These are phyloP conservation scores for Aradophagus sp. DNA, from an alignment of 1,140 invertebrate genomes.

Conservation along the genomic window DNA sequence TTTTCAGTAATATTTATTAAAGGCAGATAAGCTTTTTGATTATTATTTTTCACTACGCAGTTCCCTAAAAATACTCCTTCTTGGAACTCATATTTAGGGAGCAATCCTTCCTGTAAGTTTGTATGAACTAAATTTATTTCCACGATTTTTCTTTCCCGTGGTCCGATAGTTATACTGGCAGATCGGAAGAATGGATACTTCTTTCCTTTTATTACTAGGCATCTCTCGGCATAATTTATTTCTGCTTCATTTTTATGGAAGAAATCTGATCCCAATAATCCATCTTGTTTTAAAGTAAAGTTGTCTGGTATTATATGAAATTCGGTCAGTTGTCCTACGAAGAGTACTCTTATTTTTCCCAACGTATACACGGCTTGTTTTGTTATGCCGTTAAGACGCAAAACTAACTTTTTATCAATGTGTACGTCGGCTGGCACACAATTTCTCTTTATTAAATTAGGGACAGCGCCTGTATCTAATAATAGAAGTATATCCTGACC, in stretches of 20 bases:
- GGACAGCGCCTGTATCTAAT: constrained; percentile 3
- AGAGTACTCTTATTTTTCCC: not conserved
- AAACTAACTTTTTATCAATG: not conserved
- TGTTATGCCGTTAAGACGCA: constrained; percentile 1
- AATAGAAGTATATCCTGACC: not conserved
- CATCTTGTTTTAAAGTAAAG: constrained; percentile 10
- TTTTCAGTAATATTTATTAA: not conserved
- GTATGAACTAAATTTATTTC: not conserved
- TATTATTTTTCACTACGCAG: not conserved
- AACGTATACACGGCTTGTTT: not conserved
- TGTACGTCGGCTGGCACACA: not conserved
- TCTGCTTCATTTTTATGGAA: not conserved
- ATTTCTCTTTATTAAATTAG: constrained; percentile 4
- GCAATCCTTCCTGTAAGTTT: not conserved
- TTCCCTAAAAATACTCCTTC: not conserved
- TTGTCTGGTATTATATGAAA: constrained; percentile 13
- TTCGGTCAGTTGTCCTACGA: not conserved
- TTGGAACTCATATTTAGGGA: not conserved
- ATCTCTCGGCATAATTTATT: not conserved
- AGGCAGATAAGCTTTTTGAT: not conserved
- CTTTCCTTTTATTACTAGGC: not conserved
- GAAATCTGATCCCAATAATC: constrained; percentile 8
- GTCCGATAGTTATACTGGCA: not conserved
- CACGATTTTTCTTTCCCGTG: not conserved
- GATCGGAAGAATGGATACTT: not conserved